Conservation (phyloP, 2,888 invertebrate species). For the Drosophila niveifrons region DNA sequence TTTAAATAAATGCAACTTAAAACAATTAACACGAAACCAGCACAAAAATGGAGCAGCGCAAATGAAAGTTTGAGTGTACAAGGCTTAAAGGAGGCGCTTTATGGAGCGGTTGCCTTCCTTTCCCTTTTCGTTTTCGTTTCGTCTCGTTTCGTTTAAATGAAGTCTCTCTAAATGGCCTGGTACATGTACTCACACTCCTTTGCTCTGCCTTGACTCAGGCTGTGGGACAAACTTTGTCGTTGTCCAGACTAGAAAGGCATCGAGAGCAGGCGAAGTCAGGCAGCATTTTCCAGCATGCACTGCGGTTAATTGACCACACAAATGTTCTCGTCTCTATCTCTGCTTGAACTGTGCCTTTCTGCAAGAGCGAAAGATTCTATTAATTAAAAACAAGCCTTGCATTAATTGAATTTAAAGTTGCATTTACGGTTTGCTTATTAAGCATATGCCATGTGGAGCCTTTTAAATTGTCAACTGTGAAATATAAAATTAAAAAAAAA, state of each 20-base stretch:
- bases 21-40: slow-evolving; percentile 74
- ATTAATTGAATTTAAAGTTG: slow-evolving; percentile 35
- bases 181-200: slow-evolving; percentile 2
- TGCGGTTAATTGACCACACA: slow-evolving; percentile 72
- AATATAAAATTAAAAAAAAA: slow-evolving; percentile 6
- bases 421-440: slow-evolving; percentile 22
- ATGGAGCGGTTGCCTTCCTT: slow-evolving; percentile 48
- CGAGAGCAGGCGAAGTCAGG: background rate
- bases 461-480: slow-evolving; percentile 3
- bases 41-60: slow-evolving; percentile 49
- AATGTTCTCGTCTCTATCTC: slow-evolving; percentile 21
- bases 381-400: slow-evolving; percentile 66
- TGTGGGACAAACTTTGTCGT: slow-evolving; percentile 51
- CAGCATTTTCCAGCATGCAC: slow-evolving; percentile 24
- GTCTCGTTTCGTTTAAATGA: slow-evolving; percentile 53
- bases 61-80: slow-evolving; percentile 51
- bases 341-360: slow-evolving; percentile 6
- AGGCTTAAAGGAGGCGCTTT: slow-evolving; percentile 48
- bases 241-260: background rate
- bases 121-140: background rate
- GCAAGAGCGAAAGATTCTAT: slow-evolving; percentile 40
- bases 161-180: slow-evolving; percentile 57
- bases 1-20: slow-evolving; percentile 78
- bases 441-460: slow-evolving; percentile 25
- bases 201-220: background rate